phyloP scores from a whole-genome alignment of 2,888 invertebrate genomes.

The Oxycera nigricornis region DNA sequence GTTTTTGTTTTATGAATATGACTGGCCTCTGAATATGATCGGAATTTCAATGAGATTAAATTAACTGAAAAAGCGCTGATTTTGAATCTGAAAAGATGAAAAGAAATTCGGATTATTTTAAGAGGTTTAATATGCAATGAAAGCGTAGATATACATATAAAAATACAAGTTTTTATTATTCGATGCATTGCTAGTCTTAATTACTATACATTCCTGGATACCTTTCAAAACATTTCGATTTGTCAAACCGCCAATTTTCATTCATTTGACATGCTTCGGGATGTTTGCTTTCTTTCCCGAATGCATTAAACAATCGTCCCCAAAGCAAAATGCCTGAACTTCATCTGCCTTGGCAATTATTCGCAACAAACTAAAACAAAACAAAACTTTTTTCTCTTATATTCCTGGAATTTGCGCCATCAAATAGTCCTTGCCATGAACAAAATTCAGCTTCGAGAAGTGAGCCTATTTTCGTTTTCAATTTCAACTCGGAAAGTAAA shows the following conservation, averaged over 20 bases:
- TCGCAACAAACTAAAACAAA: background rate
- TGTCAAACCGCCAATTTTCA: too few relatives aligned
- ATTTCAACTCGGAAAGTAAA: slow-evolving; percentile 25
- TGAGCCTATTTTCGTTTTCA: slow-evolving; percentile 35
- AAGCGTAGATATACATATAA: too few relatives aligned
- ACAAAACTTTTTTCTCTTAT: background rate
- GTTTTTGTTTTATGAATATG: background rate
- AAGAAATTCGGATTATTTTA: too few relatives aligned
- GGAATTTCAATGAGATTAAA: background rate
- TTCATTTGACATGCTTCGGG: too few relatives aligned
- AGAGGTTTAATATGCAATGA: too few relatives aligned
- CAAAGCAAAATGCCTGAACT: background rate
- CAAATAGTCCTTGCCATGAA: background rate
- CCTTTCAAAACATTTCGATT: too few relatives aligned
- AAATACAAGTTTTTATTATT: too few relatives aligned
- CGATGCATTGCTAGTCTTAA: too few relatives aligned
- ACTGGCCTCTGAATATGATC: background rate
- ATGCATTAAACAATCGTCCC: background rate
- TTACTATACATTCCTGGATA: too few relatives aligned
- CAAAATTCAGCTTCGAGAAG: background rate
- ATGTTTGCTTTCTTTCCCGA: too few relatives aligned
- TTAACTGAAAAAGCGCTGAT: background rate
- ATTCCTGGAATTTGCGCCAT: background rate
- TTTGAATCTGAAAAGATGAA: too few relatives aligned
- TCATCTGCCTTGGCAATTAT: background rate